Evolutionary conservation across 30 jellyfish, hydroid and myxozoan species (phyloP).

Genomic region (Calvadosia cruxmelitensis): DNA sequence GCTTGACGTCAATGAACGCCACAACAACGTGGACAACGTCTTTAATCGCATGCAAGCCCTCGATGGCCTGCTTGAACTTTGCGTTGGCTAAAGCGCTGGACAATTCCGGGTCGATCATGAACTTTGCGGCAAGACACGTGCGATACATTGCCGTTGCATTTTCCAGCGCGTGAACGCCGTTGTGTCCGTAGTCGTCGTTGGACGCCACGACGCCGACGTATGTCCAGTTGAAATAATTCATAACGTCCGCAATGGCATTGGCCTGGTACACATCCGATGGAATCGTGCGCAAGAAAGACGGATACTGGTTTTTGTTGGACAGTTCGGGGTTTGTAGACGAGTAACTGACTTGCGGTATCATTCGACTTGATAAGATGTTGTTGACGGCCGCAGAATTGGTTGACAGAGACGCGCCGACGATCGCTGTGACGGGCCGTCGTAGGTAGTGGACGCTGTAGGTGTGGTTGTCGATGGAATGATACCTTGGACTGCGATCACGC

Average conservation of each 20-base stretch:
- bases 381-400: background rate
- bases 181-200: conserved; percentile 74
- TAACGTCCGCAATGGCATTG: conserved; percentile 45
- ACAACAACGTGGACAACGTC: conserved; percentile 50
- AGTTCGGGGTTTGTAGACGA: conserved; percentile 49
- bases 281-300: conserved; percentile 47
- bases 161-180: conserved; percentile 64
- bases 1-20: conserved; percentile 79
- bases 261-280: conserved; percentile 77
- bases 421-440: background rate
- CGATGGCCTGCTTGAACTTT: conserved; percentile 11
- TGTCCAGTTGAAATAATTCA: conserved; percentile 46
- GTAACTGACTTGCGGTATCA: conserved; percentile 63
- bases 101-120: conserved; percentile 35
- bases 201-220: conserved; percentile 58
- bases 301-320: conserved; percentile 30
- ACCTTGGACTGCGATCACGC: background rate
- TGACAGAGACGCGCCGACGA: background rate
- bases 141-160: conserved; percentile 38
- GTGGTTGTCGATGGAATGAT: background rate
- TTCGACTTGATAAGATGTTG: too few species aligned
- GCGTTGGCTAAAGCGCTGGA: background rate
- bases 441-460: background rate
- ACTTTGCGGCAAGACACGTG: conserved; percentile 70
- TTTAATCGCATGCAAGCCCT: conserved; percentile 18